Evolutionary conservation across 1,140 invertebrate species (phyloP).

Genomic region (Sminthurides bifidus): DNA sequence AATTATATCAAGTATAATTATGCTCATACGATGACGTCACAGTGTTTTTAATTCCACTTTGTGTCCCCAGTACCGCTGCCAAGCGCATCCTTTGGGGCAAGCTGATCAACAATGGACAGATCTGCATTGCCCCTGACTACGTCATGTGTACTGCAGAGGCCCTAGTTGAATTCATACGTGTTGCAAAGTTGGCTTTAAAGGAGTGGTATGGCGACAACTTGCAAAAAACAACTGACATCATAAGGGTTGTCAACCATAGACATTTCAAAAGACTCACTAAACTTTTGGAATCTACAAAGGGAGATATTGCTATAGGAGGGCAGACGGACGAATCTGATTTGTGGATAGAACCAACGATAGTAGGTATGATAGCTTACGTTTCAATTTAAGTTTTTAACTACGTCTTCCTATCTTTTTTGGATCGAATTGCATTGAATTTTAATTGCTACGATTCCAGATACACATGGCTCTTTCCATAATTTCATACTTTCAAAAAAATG

Average conservation of each 20-base stretch:
- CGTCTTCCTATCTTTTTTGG: no score
- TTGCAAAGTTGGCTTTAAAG: conserved; percentile 52
- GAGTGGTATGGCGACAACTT: conserved; percentile 74
- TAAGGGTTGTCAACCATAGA: conserved; percentile 14
- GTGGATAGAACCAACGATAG: conserved; percentile 43
- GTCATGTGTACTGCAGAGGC: conserved; percentile 69
- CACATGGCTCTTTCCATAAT: no score
- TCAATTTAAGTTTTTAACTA: no score
- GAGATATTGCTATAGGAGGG: conserved; percentile 39
- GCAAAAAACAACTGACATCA: conserved; percentile 33
- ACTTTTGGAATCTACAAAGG: conserved; percentile 15
- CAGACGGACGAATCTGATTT: conserved; percentile 36
- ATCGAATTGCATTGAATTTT: no score
- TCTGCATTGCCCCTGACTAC: conserved; percentile 96
- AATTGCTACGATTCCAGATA: no score
- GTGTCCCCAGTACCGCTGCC: conserved; percentile 45
- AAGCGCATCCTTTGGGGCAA: conserved; percentile 82
- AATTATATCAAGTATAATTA: no score
- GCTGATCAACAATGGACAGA: conserved; percentile 53
- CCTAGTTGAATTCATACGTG: conserved; percentile 54
- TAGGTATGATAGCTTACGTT: no score
- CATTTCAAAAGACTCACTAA: conserved; percentile 18
- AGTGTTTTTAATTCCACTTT: conserved; percentile 25
- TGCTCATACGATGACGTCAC: not conserved
- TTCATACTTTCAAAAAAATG: no score